Conservation (phyloP, 2,888 invertebrate genomes). For the Eurytoma adleriae region DNA sequence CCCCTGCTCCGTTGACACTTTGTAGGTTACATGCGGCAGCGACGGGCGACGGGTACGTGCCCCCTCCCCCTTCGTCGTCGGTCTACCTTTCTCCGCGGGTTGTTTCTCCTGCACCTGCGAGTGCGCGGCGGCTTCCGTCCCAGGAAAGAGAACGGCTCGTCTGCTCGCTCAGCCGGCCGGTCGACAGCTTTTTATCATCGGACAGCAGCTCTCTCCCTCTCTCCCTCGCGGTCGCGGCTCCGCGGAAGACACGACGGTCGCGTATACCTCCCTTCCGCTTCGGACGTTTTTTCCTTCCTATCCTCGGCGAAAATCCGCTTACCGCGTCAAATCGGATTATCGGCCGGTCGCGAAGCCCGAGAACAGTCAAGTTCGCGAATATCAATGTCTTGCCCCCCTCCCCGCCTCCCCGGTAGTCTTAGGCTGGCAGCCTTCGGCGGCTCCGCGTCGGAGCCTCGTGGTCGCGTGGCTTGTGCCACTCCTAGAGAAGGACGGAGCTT, state of each 20-base stretch:
- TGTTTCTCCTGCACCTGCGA: conserved; percentile 2
- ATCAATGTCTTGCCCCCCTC: conserved; percentile 52
- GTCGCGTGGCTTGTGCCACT: conserved; percentile 47
- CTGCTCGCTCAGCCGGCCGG: conserved; percentile 65
- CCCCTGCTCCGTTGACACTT: too few relatives aligned
- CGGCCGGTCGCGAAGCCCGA: conserved; percentile 47
- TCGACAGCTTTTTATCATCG: conserved; percentile 78
- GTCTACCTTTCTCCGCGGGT: conserved; percentile 2
- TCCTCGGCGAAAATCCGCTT: conserved; percentile 50
- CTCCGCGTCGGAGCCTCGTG: conserved; percentile 19
- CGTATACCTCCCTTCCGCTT: background rate
- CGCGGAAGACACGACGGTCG: too few relatives aligned
- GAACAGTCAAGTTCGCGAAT: conserved; percentile 49
- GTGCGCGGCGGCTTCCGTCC: conserved; percentile 10
- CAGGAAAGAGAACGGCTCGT: conserved; percentile 32
- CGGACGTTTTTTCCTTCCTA: conserved; percentile 43
- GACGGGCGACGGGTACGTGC: conserved; percentile 58
- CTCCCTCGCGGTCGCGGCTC: background rate
- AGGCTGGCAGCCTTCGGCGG: conserved; percentile 28
- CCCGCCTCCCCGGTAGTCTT: conserved; percentile 27
- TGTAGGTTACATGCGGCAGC: conserved; percentile 56
- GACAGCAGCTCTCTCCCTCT: conserved; percentile 64
- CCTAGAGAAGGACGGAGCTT: conserved; percentile 13
- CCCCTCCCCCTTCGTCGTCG: conserved; percentile 44
- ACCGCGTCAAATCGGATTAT: conserved; percentile 43